These are phyloP conservation scores for Protaetia brevitarsis DNA, from an alignment of 1,140 invertebrate genomes.

Conservation along the genomic window DNA sequence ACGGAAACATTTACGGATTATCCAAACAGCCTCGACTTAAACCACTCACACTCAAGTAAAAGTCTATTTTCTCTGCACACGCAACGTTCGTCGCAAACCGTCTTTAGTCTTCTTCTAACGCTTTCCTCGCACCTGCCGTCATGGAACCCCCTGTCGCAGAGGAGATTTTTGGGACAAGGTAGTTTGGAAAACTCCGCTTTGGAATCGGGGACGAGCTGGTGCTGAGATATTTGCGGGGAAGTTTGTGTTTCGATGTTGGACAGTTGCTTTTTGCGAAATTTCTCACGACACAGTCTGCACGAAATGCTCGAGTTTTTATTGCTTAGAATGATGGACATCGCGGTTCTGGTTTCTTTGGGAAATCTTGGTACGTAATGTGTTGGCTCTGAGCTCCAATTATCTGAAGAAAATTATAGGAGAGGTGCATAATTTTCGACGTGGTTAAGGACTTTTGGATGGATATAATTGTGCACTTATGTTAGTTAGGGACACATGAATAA, in stretches of 20 bases:
- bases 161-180: constrained; percentile 9
- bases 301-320: constrained; percentile 17
- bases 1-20: neutral
- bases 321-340: constrained; percentile 21
- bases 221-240: neutral
- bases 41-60: neutral
- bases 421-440: neutral
- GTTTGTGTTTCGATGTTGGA: constrained; percentile 11
- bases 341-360: constrained; percentile 19
- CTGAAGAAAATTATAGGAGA: neutral
- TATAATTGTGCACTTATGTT: neutral
- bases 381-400: neutral
- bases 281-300: constrained; percentile 3
- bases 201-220: neutral
- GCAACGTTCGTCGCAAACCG: neutral
- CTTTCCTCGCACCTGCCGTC: constrained; percentile 12
- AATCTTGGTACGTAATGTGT: constrained; percentile 3
- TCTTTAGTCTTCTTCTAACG: neutral
- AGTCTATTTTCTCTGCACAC: neutral
- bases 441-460: neutral
- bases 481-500: too few relatives aligned
- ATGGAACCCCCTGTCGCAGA: constrained; percentile 3
- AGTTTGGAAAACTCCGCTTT: neutral
- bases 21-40: neutral
- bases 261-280: constrained; percentile 9